These are phyloP conservation scores for Sicus ferrugineus DNA, from an alignment of 2,888 invertebrate genomes.

Conservation along the genomic window DNA sequence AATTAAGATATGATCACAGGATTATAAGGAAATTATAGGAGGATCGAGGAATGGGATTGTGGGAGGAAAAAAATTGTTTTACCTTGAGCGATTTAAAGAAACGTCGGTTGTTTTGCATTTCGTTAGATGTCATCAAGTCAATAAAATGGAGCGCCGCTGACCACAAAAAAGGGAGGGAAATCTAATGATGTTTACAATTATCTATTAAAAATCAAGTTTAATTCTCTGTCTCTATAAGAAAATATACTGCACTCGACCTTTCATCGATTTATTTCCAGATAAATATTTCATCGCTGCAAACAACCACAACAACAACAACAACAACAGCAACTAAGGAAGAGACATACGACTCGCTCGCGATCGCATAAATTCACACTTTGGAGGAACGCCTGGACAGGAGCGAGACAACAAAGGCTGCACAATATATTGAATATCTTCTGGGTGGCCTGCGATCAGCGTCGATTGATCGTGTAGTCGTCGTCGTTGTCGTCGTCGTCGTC, in stretches of 20 bases:
- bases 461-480: conserved; percentile 15
- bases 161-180: too few relatives aligned
- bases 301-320: neutral
- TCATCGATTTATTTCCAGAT: neutral
- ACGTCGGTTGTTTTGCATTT: too few relatives aligned
- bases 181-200: too few relatives aligned
- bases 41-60: too few relatives aligned
- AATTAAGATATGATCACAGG: neutral
- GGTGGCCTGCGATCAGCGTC: conserved; percentile 12
- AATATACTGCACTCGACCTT: neutral
- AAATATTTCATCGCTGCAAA: neutral
- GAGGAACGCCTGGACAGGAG: neutral
- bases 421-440: conserved; percentile 12
- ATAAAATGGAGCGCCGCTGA: too few relatives aligned
- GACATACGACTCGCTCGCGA: neutral
- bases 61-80: too few relatives aligned
- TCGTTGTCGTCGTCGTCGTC: neutral
- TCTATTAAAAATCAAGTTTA: too few relatives aligned
- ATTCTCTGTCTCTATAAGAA: too few relatives aligned
- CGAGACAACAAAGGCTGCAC: conserved; percentile 5
- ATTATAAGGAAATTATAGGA: too few relatives aligned
- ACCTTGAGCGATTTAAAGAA: too few relatives aligned
- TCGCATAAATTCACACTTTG: conserved; percentile 1
- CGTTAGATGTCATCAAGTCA: too few relatives aligned
- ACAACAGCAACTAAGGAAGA: neutral